Conservation (phyloP, 92 coral and sea anemone genomes). For the Porites lobata region DNA sequence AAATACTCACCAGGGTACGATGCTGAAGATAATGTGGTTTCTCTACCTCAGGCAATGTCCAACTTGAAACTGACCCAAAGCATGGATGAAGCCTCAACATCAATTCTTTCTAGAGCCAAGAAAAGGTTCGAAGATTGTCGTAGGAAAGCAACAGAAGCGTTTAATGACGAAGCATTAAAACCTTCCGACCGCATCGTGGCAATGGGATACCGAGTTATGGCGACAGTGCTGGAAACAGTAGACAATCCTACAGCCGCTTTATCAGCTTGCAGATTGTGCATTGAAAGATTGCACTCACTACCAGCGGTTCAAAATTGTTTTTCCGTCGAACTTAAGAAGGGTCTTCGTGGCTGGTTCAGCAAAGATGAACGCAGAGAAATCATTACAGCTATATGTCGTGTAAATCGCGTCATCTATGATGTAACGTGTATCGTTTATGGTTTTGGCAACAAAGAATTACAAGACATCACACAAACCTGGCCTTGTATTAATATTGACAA, state of each 20-base stretch:
- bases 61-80: neutral
- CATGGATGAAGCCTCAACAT: conserved; percentile 8
- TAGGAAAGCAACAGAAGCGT: conserved; percentile 66
- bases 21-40: too few species aligned
- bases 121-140: conserved; percentile 56
- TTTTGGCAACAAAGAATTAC: neutral
- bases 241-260: conserved; percentile 35
- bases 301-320: conserved; percentile 45
- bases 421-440: conserved; percentile 9
- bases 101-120: conserved; percentile 28
- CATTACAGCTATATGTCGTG: conserved; percentile 26
- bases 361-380: conserved; percentile 44
- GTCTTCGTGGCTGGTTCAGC: conserved; percentile 10
- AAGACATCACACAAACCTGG: neutral
- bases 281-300: conserved; percentile 46
- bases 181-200: conserved; percentile 66
- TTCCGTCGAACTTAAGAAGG: neutral
- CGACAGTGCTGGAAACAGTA: conserved; percentile 60
- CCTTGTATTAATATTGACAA: conserved; percentile 5
- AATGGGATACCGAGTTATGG: conserved; percentile 60
- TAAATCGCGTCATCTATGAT: conserved; percentile 37
- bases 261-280: conserved; percentile 42
- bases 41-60: neutral
- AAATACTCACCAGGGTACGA: neutral
- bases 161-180: conserved; percentile 57